Evolutionary conservation across 2,113 vertebrate genomes (phyloP).

Genomic region (Bubalus kerabau): DNA sequence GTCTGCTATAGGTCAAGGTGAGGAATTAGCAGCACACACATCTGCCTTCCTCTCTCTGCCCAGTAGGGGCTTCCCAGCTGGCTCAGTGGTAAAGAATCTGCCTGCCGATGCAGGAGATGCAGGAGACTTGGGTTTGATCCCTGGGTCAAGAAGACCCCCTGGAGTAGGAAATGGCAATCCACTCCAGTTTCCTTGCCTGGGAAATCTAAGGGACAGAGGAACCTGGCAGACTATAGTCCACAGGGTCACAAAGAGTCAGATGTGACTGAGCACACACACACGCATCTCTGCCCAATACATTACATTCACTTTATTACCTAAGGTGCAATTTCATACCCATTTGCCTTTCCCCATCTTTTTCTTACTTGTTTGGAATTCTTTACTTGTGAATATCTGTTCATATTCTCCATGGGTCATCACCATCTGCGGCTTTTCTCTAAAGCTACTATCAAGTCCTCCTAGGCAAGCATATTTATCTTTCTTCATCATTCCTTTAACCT

Average conservation of each 20-base stretch:
- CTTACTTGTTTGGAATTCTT: neutral
- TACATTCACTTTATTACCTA: neutral
- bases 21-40: neutral
- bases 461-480: neutral
- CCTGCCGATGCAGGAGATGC: neutral
- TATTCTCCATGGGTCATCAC: neutral
- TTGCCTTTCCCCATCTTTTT: neutral
- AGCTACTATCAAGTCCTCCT: neutral
- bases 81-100: neutral
- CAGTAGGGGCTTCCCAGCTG: neutral
- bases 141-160: neutral
- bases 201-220: neutral
- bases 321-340: neutral
- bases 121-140: neutral
- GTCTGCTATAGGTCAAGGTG: neutral
- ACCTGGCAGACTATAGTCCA: neutral
- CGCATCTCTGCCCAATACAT: neutral
- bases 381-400: neutral
- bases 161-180: neutral
- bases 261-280: neutral
- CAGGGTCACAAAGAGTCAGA: neutral
- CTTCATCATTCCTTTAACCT: neutral
- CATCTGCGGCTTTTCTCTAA: neutral
- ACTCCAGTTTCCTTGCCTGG: neutral
- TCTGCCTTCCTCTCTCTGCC: neutral